Percentiles rank a stretch among this genome's conserved stretches.
Conservation (phyloP, 2,797 vertebrate genomes). For the Enteromius anoplus region DNA sequence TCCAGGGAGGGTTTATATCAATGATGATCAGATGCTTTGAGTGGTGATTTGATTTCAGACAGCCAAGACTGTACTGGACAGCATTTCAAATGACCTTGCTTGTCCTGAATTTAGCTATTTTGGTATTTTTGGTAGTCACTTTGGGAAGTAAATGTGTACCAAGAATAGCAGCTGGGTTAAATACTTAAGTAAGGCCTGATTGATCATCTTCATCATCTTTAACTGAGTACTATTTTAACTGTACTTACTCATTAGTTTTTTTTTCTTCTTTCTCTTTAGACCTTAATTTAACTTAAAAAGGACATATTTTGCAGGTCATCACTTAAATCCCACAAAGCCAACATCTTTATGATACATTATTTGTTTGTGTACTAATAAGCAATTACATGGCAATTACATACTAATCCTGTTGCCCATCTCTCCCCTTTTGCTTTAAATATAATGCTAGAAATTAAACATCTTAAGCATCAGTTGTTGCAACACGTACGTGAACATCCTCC, state of each 20-base stretch:
- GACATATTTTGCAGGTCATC: background rate
- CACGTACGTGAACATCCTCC: background rate
- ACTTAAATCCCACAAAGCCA: background rate
- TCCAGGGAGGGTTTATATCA: constrained; percentile 21
- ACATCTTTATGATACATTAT: background rate
- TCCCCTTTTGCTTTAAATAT: background rate
- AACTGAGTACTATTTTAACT: background rate
- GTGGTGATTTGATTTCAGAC: constrained; percentile 7
- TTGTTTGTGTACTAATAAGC: background rate
- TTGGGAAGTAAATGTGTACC: background rate
- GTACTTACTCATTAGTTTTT: background rate
- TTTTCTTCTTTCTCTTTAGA: background rate
- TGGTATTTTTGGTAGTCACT: background rate
- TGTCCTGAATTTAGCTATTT: background rate
- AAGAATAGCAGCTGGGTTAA: constrained; percentile 1
- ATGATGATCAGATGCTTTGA: constrained; percentile 12
- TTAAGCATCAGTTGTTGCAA: background rate
- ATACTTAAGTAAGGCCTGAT: background rate
- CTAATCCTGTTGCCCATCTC: background rate
- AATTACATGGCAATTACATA: background rate
- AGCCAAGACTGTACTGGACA: background rate
- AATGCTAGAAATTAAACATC: background rate
- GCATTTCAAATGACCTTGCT: background rate
- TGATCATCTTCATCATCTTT: constrained; percentile 1
- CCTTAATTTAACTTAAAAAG: background rate